Evolutionary conservation across 2,888 invertebrate genomes (phyloP).

Genomic region (Drosophila suboccidentalis): DNA sequence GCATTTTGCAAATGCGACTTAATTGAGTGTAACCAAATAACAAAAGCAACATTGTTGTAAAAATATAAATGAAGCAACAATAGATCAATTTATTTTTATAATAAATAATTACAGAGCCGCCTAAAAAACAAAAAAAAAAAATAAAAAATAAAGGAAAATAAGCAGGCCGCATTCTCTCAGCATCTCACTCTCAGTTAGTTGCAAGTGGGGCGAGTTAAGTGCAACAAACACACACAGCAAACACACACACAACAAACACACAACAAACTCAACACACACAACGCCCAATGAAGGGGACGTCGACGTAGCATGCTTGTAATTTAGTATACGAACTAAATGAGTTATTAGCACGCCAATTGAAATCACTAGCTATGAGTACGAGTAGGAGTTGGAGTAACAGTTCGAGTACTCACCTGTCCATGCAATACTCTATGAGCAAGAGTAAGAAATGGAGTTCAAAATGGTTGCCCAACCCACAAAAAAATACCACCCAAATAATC

Average conservation of each 20-base stretch:
- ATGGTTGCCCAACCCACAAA: slow-evolving; percentile 14
- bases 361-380: slow-evolving; percentile 60
- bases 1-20: slow-evolving; percentile 80
- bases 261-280: not conserved
- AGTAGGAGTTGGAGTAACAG: slow-evolving; percentile 5
- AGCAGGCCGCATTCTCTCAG: slow-evolving; percentile 63
- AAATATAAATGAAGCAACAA: slow-evolving; percentile 78
- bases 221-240: slow-evolving; percentile 27
- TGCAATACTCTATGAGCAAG: not conserved
- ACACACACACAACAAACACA: slow-evolving; percentile 4
- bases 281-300: slow-evolving; percentile 10
- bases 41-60: slow-evolving; percentile 67
- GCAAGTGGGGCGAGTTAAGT: slow-evolving; percentile 30
- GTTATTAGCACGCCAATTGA: slow-evolving; percentile 84
- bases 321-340: slow-evolving; percentile 83
- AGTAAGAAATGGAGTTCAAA: slow-evolving; percentile 4
- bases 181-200: slow-evolving; percentile 20
- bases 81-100: slow-evolving; percentile 82
- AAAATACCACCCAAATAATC: slow-evolving; percentile 13
- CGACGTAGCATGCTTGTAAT: slow-evolving; percentile 60
- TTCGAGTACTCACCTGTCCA: slow-evolving; percentile 12
- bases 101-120: slow-evolving; percentile 74
- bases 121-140: slow-evolving; percentile 57
- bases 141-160: slow-evolving; percentile 41
- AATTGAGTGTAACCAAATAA: slow-evolving; percentile 82